Percentiles rank a stretch among this genome's conserved stretches.
phyloP scores from a whole-genome alignment of 2,888 invertebrate species.

The Erynnis tages region DNA sequence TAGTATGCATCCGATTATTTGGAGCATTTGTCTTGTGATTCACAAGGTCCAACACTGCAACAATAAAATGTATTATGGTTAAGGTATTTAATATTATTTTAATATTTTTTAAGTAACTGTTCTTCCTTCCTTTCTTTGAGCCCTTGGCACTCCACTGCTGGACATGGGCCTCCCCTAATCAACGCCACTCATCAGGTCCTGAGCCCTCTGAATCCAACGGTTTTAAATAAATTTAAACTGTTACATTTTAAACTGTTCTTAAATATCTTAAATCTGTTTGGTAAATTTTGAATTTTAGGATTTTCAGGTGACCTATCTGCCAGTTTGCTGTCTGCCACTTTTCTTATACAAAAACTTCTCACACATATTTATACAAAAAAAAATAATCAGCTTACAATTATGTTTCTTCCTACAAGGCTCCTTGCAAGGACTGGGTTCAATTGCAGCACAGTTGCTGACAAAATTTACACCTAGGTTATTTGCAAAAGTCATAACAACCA shows the following conservation, averaged over 20 bases:
- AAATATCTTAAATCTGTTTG: too few species aligned
- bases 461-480: constrained; percentile 49
- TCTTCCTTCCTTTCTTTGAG: too few species aligned
- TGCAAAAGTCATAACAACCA: constrained; percentile 60
- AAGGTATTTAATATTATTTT: neutral
- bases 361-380: constrained; percentile 4
- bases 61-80: neutral
- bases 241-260: too few species aligned
- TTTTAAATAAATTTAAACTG: too few species aligned
- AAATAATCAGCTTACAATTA: constrained; percentile 64
- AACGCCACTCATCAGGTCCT: too few species aligned
- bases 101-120: neutral
- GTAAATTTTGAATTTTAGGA: too few species aligned
- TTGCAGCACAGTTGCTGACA: constrained; percentile 47
- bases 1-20: constrained; percentile 59
- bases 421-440: constrained; percentile 52
- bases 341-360: too few species aligned
- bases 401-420: constrained; percentile 61
- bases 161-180: too few species aligned
- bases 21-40: constrained; percentile 54
- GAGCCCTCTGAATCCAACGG: too few species aligned
- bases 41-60: constrained; percentile 67
- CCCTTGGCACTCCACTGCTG: too few species aligned
- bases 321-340: too few species aligned
- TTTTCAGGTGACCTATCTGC: too few species aligned